Evolutionary conservation across 2,113 vertebrate species (phyloP), one percentile per base, ranked within the genome.

Genomic region (Pteropus alecto): DNA sequence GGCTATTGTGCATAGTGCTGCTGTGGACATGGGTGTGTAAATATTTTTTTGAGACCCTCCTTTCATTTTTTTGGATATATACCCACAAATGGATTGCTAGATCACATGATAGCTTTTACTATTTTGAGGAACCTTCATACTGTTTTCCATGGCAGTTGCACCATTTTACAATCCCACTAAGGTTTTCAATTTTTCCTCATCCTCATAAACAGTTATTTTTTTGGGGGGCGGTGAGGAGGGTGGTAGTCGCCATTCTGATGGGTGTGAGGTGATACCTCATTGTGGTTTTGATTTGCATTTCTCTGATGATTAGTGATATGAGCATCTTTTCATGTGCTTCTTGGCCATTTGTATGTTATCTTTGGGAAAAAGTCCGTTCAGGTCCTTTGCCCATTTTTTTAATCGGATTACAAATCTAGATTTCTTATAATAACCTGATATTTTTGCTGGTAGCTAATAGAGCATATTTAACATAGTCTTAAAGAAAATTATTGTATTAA

Each of bases 241-340:
- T 48, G 46, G 7, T 67, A 79, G 46, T 63, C 73, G 18, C 10
- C 19, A 51, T 68, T 58, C 65, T 81, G 33, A 22, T 88, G 41
- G 65, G 43, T 95, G 4, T 84, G 46, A 87, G 15, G 12, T 78
- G 22, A 78, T 79, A 51, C 10, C 33, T 82, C 74, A 33, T 68
- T 87, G 7, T 95, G 48, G 43, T 79, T 89, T 95, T 95, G 33
- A 84, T 93, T 79, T 91, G 30, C 60, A 7, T 92, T 88, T 93
- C n/a, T 93, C 56, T 43, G 21, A 30, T 73, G 18, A 35, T 78
- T 65, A 65, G n/a, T 86, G 85, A 73, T 86, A n/a, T 21, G 18
- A 67, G 7, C 41, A 48, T 92, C 79, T 73, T 95, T 93, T 88
- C 38, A 84, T 74, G 7, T 87, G 19, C 12, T 84, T 84, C 2